phyloP scores from a whole-genome alignment of 2,888 invertebrate genomes.

The Cephus spinipes region DNA sequence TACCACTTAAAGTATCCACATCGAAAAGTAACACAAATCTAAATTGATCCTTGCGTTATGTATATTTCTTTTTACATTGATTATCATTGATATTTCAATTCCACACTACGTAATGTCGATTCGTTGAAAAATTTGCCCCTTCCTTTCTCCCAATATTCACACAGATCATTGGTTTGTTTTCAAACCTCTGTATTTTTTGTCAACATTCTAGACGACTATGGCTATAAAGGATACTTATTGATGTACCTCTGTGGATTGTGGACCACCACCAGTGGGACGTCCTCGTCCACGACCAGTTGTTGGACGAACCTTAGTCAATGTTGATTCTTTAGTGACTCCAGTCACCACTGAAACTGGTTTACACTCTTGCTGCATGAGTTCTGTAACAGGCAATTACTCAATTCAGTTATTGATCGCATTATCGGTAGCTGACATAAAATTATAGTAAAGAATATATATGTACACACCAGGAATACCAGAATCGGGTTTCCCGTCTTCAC shows the following conservation, averaged over 20 bases:
- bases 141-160: neutral
- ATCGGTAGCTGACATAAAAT: neutral
- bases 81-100: neutral
- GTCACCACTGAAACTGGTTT: conserved; percentile 40
- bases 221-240: conserved; percentile 33
- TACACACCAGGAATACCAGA: conserved; percentile 39
- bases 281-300: conserved; percentile 42
- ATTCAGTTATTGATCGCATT: neutral
- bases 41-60: neutral
- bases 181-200: neutral
- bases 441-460: neutral
- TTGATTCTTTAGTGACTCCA: conserved; percentile 46
- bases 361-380: conserved; percentile 41
- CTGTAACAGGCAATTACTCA: conserved; percentile 26
- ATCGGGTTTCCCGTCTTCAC: conserved; percentile 45
- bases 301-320: conserved; percentile 39
- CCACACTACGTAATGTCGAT: neutral
- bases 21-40: neutral
- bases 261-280: conserved; percentile 40
- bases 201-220: neutral
- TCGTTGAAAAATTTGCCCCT: neutral
- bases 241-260: conserved; percentile 60
- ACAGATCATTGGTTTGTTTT: neutral
- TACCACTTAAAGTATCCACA: neutral
- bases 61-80: neutral